Conservation (phyloP, 2,888 invertebrate genomes). For the Acholoe squamosa region DNA sequence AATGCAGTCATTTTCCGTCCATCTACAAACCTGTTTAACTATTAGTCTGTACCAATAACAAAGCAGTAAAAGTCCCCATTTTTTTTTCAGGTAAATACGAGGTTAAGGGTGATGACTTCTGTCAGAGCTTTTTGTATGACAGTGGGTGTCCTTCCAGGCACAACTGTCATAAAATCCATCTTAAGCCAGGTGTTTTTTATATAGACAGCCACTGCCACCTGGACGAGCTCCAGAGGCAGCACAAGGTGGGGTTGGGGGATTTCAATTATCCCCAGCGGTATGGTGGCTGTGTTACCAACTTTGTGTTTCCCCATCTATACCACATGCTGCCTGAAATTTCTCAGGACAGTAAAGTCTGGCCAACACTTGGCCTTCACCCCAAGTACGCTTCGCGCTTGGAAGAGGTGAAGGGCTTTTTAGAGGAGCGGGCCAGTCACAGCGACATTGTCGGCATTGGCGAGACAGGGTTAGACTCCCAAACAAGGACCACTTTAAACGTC, state of each 20-base stretch:
- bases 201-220: constrained; percentile 33
- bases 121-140: not conserved
- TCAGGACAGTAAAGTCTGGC: not conserved
- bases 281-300: no score
- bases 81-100: not conserved
- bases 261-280: no score
- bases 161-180: not conserved
- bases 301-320: not conserved
- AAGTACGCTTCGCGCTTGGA: not conserved
- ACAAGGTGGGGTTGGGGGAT: no score
- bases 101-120: not conserved
- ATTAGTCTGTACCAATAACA: not conserved
- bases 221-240: no score
- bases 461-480: not conserved
- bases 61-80: not conserved
- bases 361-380: not conserved
- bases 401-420: not conserved
- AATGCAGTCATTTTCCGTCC: not conserved
- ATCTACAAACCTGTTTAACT: not conserved
- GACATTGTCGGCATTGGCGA: not conserved
- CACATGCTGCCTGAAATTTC: not conserved
- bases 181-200: not conserved
- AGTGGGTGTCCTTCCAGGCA: not conserved
- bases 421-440: not conserved
- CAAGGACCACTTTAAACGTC: not conserved